Percentiles rank a stretch among this genome's conserved stretches.
Conservation (phyloP, 2,113 vertebrate genomes). For the Clarias magur region DNA sequence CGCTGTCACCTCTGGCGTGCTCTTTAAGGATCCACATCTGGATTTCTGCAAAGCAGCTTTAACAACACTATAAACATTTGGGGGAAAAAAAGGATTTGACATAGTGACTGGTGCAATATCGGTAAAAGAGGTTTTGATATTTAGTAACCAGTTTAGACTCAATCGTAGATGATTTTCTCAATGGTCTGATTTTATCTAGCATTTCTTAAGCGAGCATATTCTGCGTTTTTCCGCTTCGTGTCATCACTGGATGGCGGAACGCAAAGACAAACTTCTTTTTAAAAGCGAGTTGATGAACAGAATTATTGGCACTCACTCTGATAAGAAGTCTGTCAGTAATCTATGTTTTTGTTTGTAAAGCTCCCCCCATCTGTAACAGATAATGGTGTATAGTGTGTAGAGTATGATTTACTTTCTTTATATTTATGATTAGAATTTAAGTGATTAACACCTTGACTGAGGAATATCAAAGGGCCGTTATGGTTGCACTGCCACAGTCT, state of each 20-base stretch:
- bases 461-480: background rate
- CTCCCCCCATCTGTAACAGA: no score
- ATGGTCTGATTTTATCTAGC: background rate
- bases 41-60: background rate
- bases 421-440: background rate
- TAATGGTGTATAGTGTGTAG: no score
- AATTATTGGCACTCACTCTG: background rate
- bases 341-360: no score
- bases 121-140: background rate
- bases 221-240: background rate
- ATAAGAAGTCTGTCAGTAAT: background rate
- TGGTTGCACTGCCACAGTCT: background rate
- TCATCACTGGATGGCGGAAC: background rate
- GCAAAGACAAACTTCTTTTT: background rate
- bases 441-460: background rate
- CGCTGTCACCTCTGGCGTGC: background rate
- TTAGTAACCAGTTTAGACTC: background rate
- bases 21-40: background rate
- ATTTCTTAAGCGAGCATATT: background rate
- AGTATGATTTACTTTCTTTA: no score
- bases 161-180: background rate
- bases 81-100: background rate
- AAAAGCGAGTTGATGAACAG: background rate
- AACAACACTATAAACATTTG: background rate
- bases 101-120: background rate